Base-by-base conservation (phyloP, 2,888 invertebrate species). In the Laspeyria flexula region DNA sequence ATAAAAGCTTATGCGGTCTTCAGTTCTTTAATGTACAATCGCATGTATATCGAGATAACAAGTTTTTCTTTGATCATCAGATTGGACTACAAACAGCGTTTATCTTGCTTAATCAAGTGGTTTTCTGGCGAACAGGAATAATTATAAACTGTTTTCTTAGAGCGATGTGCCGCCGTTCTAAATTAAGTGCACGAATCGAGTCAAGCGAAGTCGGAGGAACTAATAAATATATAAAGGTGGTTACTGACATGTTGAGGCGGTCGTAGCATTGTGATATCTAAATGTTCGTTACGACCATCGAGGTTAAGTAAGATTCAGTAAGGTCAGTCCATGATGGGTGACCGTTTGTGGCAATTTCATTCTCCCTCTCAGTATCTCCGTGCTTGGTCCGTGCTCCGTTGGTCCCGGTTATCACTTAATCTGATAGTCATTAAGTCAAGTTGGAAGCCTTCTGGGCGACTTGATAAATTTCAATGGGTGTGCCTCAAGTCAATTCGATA, bases 121-220 rank as follows among this genome's bases (percentile, higher is more conserved):
- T 48, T 31, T 48, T 48, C 37, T 31, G 38, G 12, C 21, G 10
- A 38, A n/a, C n/a, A n/a, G 38, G 38, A 40, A 55, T 52, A 58
- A 60, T 7, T 25, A 25, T 7, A 6, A 25, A 25, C 46, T 40
- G 27, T 34, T 43, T 34, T 18, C 21, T 30, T n/a, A 44, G n/a
- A n/a, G n/a, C 35, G n/a, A 3, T 12, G 10, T 27, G 30, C 33
- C 6, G 31, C 39, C 25, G 12, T 18, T 51, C 39, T 50, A 60
- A 65, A 68, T 60, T 52, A 53, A 54, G 50, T 39, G 43, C 45
- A 50, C 15, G 49, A 33, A 65, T 63, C 50, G 56, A 56, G 54
- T 42, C 42, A 25, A 40, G 48, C 12, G 35, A 54, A 55, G 43
- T 44, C 31, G 34, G 16, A 35, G 29, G 53, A 34, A 40, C 41